Evolutionary conservation across 1,140 invertebrate genomes (phyloP).

Genomic region (Leptinotarsa lineolata): DNA sequence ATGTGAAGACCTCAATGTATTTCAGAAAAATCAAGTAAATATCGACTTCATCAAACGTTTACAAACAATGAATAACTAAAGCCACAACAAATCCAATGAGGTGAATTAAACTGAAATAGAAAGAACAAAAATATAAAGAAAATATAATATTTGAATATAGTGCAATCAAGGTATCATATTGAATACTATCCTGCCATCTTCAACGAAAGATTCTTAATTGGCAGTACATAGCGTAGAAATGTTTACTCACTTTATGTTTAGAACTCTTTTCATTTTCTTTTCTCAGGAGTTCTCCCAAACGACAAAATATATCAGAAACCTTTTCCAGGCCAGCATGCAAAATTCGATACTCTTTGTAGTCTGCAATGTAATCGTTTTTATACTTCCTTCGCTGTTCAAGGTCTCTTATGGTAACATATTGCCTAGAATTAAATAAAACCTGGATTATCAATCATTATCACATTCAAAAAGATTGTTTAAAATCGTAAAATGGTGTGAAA

Average conservation of each 20-base stretch:
- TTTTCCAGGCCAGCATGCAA: conserved; percentile 76
- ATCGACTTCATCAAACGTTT: too few relatives aligned
- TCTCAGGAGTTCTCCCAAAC: conserved; percentile 70
- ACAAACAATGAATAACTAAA: too few relatives aligned
- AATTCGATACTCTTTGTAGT: conserved; percentile 82
- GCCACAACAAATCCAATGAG: too few relatives aligned
- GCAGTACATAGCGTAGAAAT: too few relatives aligned
- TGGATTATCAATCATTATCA: too few relatives aligned
- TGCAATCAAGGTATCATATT: neutral
- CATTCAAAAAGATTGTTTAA: too few relatives aligned
- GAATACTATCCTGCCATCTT: conserved; percentile 8
- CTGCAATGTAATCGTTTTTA: conserved; percentile 84
- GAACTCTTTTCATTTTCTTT: conserved; percentile 57
- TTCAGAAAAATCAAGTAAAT: too few relatives aligned
- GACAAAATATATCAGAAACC: conserved; percentile 76
- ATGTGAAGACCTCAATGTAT: too few relatives aligned
- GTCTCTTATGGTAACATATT: conserved; percentile 77
- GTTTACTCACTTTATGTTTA: conserved; percentile 59
- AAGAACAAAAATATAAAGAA: neutral
- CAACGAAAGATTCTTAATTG: too few relatives aligned
- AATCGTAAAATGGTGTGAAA: too few relatives aligned
- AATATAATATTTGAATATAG: neutral
- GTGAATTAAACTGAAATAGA: too few relatives aligned
- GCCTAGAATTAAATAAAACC: conserved; percentile 58
- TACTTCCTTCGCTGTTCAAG: conserved; percentile 79